Percentiles rank a stretch among this genome's conserved stretches.
phyloP scores from a whole-genome alignment of 2,797 vertebrate genomes.

The Amazonetta brasiliensis region DNA sequence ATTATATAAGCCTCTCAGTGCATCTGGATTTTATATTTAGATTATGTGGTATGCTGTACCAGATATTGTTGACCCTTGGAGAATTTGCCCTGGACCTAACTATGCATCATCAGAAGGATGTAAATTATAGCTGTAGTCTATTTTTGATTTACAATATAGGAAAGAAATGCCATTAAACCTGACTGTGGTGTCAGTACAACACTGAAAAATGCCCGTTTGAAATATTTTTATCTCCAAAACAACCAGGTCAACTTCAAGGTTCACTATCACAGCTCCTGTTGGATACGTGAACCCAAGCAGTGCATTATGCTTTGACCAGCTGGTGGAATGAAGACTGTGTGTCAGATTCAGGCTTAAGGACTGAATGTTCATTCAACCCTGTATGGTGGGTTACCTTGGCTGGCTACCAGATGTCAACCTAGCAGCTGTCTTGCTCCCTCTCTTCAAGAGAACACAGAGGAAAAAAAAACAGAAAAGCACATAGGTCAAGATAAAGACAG shows the following conservation, averaged over 20 bases:
- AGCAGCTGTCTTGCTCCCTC: too few relatives aligned
- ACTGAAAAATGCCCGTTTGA: not conserved
- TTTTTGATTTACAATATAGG: not conserved
- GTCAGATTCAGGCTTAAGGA: too few relatives aligned
- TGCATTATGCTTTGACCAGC: fast-evolving
- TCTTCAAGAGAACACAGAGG: too few relatives aligned
- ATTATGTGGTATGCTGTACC: not conserved
- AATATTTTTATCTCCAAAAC: not conserved
- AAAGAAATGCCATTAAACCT: not conserved
- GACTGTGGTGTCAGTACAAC: not conserved
- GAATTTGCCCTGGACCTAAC: conserved; percentile 28
- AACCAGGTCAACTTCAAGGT: not conserved
- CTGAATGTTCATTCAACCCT: too few relatives aligned
- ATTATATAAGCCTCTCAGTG: conserved; percentile 29
- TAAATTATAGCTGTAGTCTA: not conserved
- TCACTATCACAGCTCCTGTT: not conserved
- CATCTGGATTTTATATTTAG: conserved; percentile 29
- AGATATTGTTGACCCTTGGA: not conserved
- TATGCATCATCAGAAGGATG: conserved; percentile 3
- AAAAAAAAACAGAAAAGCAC: too few relatives aligned
- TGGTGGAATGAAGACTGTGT: too few relatives aligned
- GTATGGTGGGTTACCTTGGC: too few relatives aligned
- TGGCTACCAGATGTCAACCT: too few relatives aligned
- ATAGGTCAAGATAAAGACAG: too few relatives aligned
- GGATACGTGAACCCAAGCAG: not conserved